Evolutionary conservation across 2,113 vertebrate genomes (phyloP), one percentile per base, ranked within the genome.

Genomic region (Isichthys henryi): DNA sequence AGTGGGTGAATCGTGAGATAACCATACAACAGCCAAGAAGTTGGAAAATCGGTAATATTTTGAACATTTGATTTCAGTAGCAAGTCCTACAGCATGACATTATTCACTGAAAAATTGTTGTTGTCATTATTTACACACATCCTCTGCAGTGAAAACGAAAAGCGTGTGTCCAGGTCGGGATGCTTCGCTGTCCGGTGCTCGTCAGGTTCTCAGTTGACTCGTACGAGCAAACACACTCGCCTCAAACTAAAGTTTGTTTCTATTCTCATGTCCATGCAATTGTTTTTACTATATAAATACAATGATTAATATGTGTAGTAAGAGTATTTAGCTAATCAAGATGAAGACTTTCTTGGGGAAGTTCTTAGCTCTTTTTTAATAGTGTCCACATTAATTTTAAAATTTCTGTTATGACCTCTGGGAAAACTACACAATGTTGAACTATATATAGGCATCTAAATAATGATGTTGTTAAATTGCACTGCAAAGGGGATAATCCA

Each of bases 11-110:
- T 58, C 17, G 9, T 88, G 17, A 62, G 19, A 31, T 15, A 58
- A 19, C 80, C 50, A 58, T 19, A 58, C 48, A 53, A 31, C 88
- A 53, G 5, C 19, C 21, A 84, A 62, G 35, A 46, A 87, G 46
- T 53, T 74, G 84, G 84, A 46, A 27, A 85, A 31, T 90, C 31
- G 89, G 85, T 87, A 87, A 90, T 53, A 85, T 48, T 85, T 89
- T 62, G 19, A 58, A 62, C 23, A 85, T 35, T 89, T 58, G 13
- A 89, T 10, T 31, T 27, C 35, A 89, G 45, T 23, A 62, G 9
- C 5, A 46, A 50, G 43, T 10, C 27, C 48, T 88, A 48, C 45
- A 23, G 2, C 23, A 6, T 52, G 31, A 31, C 23, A 31, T 86
- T 50, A 49, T 86, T 27, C 21, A 49, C 46, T 5, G 48, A 31